Percentiles rank a stretch among this genome's conserved stretches.
These are phyloP conservation scores for Drosophila neutralis DNA, from an alignment of 2,888 invertebrate genomes.

Conservation along the genomic window DNA sequence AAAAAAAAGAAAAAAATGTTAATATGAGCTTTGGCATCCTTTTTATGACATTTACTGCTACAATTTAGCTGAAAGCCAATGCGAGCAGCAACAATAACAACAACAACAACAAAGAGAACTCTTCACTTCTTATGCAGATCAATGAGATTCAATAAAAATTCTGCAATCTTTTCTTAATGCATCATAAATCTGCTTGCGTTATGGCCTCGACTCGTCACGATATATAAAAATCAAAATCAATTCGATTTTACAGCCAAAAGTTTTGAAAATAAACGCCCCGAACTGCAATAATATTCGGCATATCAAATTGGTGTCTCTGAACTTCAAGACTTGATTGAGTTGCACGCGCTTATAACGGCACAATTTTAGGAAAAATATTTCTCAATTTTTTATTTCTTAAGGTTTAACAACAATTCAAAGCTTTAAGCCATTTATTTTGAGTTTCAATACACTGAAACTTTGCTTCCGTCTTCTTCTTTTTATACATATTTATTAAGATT, in stretches of 20 bases:
- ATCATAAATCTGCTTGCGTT: conserved; percentile 55
- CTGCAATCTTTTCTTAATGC: conserved; percentile 56
- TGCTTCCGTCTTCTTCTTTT: background rate
- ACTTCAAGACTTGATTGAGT: background rate
- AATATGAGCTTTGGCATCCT: conserved; percentile 65
- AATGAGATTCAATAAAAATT: conserved; percentile 65
- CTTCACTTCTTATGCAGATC: conserved; percentile 62
- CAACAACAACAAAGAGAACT: conserved; percentile 27
- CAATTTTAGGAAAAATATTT: background rate
- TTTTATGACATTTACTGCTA: conserved; percentile 70
- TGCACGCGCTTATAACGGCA: background rate
- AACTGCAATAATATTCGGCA: conserved; percentile 24
- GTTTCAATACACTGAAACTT: background rate
- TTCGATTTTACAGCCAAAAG: conserved; percentile 26
- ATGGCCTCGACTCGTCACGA: conserved; percentile 17
- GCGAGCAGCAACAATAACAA: conserved; percentile 1
- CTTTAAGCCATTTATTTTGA: background rate
- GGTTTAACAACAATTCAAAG: background rate
- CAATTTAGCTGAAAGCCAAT: conserved; percentile 59
- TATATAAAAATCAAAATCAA: conserved; percentile 44
- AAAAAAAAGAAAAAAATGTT: conserved; percentile 37
- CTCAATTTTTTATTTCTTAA: background rate
- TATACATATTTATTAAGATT: background rate
- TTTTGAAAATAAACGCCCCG: conserved; percentile 3
- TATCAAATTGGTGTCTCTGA: conserved; percentile 2